These are phyloP conservation scores for Eupelmus urozonus DNA, from an alignment of 2,888 invertebrate genomes.

Conservation along the genomic window DNA sequence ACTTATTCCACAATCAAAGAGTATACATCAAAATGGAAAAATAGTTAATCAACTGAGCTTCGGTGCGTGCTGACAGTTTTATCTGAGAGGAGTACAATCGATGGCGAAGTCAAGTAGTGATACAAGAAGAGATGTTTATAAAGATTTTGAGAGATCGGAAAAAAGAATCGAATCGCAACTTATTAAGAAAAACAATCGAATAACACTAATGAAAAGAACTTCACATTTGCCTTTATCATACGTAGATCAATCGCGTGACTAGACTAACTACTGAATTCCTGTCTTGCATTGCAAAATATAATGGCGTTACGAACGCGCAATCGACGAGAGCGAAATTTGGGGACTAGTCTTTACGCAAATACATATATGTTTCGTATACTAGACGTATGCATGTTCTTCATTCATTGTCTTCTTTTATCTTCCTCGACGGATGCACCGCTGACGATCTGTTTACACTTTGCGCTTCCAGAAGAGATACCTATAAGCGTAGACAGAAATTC, in stretches of 20 bases:
- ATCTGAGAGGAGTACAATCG: background rate
- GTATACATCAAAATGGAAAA: no score
- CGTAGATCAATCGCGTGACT: slow-evolving; percentile 7
- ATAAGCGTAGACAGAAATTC: background rate
- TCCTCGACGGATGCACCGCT: no score
- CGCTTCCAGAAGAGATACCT: background rate
- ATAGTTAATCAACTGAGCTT: no score
- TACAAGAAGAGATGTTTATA: background rate
- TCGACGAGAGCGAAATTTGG: slow-evolving; percentile 6
- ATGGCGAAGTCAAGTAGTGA: background rate
- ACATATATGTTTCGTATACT: no score
- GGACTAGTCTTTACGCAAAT: slow-evolving; percentile 8
- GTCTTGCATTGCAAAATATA: background rate
- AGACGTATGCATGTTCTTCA: background rate
- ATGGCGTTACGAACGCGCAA: no score
- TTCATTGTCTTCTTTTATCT: no score
- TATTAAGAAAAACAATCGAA: background rate
- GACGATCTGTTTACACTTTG: background rate
- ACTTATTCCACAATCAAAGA: no score
- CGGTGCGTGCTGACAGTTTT: no score
- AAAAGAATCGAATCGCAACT: background rate
- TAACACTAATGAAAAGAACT: background rate
- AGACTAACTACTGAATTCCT: slow-evolving; percentile 23
- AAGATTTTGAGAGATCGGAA: background rate
- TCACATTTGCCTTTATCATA: slow-evolving; percentile 32